Evolutionary conservation across 2,888 invertebrate species (phyloP).

Genomic region (Pandemis heparana): DNA sequence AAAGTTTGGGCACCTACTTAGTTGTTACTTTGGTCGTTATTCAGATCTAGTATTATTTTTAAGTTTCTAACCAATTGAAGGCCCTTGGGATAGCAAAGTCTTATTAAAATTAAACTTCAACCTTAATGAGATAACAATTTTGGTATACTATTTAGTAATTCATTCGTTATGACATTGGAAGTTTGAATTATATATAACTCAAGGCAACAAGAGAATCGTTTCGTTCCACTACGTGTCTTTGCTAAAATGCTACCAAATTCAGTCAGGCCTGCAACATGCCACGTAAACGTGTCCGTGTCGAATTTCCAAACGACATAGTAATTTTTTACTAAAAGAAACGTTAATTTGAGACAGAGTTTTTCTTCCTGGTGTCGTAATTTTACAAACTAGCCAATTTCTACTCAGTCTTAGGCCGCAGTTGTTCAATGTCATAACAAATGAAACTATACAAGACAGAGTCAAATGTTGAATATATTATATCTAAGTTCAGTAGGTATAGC

Average conservation of each 20-base stretch:
- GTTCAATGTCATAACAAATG: slow-evolving; percentile 17
- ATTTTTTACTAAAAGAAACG: background rate
- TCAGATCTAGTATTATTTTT: slow-evolving; percentile 1
- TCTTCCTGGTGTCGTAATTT: background rate
- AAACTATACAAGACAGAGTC: background rate
- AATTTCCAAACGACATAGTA: background rate
- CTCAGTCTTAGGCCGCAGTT: slow-evolving; percentile 28
- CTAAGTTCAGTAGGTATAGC: background rate
- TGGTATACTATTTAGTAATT: background rate
- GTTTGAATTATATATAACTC: background rate
- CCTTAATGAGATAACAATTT: background rate
- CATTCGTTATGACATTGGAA: background rate
- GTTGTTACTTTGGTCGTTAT: slow-evolving; percentile 8
- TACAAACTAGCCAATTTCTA: background rate
- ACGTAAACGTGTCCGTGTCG: background rate
- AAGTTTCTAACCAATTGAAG: background rate
- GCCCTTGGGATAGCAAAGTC: background rate
- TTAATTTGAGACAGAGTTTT: background rate
- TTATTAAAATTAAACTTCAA: background rate
- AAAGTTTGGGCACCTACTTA: slow-evolving; percentile 7
- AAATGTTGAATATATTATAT: background rate
- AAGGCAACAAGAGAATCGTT: background rate
- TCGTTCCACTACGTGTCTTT: background rate
- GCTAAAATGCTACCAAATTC: background rate
- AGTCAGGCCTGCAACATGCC: too few species aligned